Evolutionary conservation across 2,797 vertebrate genomes (phyloP).

Genomic region (Scolopax rusticola): DNA sequence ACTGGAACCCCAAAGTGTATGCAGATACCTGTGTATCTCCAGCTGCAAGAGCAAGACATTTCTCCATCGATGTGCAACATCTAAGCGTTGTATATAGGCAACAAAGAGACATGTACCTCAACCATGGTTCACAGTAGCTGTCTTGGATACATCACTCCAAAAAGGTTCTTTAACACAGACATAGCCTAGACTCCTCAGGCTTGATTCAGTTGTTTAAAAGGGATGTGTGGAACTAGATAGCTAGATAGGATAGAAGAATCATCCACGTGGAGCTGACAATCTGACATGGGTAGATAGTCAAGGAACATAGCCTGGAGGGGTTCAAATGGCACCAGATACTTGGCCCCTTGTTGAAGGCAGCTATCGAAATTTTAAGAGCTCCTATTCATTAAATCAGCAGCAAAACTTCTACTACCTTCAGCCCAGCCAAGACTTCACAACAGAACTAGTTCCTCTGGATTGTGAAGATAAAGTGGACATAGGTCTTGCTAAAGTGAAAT

Average conservation of each 20-base stretch:
- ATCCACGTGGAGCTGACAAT: accelerated
- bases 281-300: accelerated
- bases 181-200: not conserved
- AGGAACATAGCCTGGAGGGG: not conserved
- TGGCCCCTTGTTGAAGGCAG: not conserved
- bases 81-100: not conserved
- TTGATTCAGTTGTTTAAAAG: not conserved
- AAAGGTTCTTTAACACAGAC: not conserved
- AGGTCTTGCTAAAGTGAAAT: not conserved
- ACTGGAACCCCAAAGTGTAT: too few relatives aligned
- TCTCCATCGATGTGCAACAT: not conserved
- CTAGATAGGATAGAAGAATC: not conserved
- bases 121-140: not conserved
- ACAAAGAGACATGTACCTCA: not conserved
- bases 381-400: not conserved
- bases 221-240: not conserved
- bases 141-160: not conserved
- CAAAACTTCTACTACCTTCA: not conserved
- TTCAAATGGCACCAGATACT: not conserved
- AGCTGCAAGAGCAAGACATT: not conserved
- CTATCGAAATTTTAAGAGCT: not conserved
- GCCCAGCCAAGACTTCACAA: not conserved
- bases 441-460: not conserved
- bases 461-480: not conserved
- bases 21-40: not conserved